phyloP scores from a whole-genome alignment of 2,113 vertebrate genomes.

The Cardinalis cardinalis region DNA sequence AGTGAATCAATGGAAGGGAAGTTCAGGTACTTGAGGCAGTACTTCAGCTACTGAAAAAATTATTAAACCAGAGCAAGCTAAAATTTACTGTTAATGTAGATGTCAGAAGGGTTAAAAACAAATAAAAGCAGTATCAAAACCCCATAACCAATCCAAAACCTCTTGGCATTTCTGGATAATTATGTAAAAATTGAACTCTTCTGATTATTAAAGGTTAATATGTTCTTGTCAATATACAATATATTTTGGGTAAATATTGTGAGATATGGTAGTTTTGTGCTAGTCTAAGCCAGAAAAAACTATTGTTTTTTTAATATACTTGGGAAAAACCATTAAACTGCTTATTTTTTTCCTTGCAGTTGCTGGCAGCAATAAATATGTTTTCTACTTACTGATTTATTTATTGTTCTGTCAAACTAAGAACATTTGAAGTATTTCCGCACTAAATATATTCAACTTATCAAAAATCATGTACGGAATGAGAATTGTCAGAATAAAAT shows the following conservation, averaged over 20 bases:
- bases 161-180: conserved; percentile 20
- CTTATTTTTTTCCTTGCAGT: not conserved
- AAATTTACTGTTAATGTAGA: not conserved
- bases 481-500: conserved; percentile 41
- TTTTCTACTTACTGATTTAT: conserved; percentile 24
- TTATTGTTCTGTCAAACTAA: conserved; percentile 35
- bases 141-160: not conserved
- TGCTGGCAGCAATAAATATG: not conserved
- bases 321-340: not conserved
- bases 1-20: not conserved
- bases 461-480: conserved; percentile 17
- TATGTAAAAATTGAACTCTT: not conserved
- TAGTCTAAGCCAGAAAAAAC: not conserved
- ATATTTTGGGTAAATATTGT: not conserved
- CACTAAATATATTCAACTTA: conserved; percentile 15
- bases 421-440: conserved; percentile 19
- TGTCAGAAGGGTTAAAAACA: not conserved
- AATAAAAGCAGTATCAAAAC: not conserved
- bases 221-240: not conserved
- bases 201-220: conserved; percentile 24
- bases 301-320: not conserved
- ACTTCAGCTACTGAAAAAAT: not conserved
- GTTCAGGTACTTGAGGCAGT: not conserved
- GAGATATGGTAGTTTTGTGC: not conserved
- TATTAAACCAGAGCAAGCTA: not conserved